phyloP scores from a whole-genome alignment of 1,140 invertebrate species.

The Wasmannia auropunctata region DNA sequence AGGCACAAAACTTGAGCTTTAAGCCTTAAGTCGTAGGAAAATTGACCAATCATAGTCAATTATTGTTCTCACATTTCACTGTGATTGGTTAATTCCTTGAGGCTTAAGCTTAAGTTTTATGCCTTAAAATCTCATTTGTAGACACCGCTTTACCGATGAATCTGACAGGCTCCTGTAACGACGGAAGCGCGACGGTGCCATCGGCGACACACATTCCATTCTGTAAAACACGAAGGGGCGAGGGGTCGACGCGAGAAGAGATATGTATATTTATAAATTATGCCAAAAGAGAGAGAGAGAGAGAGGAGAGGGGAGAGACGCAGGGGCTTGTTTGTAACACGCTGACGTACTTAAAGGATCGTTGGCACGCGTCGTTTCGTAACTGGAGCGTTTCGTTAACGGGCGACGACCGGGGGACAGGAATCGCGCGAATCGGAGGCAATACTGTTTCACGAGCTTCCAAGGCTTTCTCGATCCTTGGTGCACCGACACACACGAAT shows the following conservation, averaged over 20 bases:
- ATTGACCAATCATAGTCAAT: too few species aligned
- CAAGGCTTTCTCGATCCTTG: slow-evolving; percentile 14
- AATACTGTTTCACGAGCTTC: slow-evolving; percentile 24
- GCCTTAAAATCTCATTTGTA: too few species aligned
- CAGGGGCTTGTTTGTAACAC: slow-evolving; percentile 54
- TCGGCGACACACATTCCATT: slow-evolving; percentile 77
- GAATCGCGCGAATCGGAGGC: slow-evolving; percentile 48
- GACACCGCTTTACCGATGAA: too few species aligned
- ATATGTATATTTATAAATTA: slow-evolving; percentile 76
- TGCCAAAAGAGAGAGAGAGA: slow-evolving; percentile 75
- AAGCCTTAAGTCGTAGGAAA: too few species aligned
- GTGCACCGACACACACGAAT: background rate
- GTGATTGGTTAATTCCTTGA: too few species aligned
- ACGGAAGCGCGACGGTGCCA: slow-evolving; percentile 53
- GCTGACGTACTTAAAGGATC: slow-evolving; percentile 57
- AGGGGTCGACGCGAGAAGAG: background rate
- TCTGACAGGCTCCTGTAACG: slow-evolving; percentile 53
- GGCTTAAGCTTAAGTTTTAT: too few species aligned
- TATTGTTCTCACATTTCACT: too few species aligned
- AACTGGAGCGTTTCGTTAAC: background rate
- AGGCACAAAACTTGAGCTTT: too few species aligned
- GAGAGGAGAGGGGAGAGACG: slow-evolving; percentile 47
- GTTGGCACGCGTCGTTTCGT: slow-evolving; percentile 6
- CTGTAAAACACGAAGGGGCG: slow-evolving; percentile 68
- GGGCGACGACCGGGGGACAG: background rate